These are phyloP conservation scores for Etheostoma nigrum DNA, from an alignment of 2,797 vertebrate species.

Conservation along the genomic window DNA sequence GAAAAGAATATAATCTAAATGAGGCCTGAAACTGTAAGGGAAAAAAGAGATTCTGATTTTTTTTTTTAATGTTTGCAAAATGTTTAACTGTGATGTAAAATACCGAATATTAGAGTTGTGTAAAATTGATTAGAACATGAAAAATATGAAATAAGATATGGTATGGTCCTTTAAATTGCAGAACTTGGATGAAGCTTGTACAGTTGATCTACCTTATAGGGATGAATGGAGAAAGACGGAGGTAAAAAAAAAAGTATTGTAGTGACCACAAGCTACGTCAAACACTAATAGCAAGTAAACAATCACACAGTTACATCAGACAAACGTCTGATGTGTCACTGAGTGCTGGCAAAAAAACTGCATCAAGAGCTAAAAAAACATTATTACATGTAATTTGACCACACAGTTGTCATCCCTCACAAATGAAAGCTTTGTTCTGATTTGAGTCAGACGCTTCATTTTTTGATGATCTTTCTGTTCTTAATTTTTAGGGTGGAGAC, in stretches of 20 bases:
- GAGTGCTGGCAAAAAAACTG: neutral
- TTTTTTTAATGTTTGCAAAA: neutral
- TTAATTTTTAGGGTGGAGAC: constrained; percentile 59
- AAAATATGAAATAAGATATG: neutral
- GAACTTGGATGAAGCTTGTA: neutral
- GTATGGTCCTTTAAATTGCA: neutral
- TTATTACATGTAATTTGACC: constrained; percentile 46
- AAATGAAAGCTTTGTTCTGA: constrained; percentile 55
- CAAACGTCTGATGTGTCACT: neutral
- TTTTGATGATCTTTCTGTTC: constrained; percentile 57
- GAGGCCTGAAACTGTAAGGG: neutral
- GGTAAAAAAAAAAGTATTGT: neutral
- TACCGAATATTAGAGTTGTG: neutral
- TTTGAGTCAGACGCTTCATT: constrained; percentile 36
- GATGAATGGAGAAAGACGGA: neutral
- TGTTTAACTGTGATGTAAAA: neutral
- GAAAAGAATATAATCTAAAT: neutral
- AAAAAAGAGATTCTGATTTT: neutral
- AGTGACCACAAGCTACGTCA: neutral
- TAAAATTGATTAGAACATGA: neutral
- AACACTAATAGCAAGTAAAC: neutral
- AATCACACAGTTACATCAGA: constrained; percentile 16
- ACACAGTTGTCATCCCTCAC: constrained; percentile 34
- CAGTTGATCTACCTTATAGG: neutral
- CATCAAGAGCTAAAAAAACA: constrained; percentile 13